Evolutionary conservation across 2,888 invertebrate genomes (phyloP), one percentile per base, ranked within the genome.

Genomic region (Ypsolopha scabrella): DNA sequence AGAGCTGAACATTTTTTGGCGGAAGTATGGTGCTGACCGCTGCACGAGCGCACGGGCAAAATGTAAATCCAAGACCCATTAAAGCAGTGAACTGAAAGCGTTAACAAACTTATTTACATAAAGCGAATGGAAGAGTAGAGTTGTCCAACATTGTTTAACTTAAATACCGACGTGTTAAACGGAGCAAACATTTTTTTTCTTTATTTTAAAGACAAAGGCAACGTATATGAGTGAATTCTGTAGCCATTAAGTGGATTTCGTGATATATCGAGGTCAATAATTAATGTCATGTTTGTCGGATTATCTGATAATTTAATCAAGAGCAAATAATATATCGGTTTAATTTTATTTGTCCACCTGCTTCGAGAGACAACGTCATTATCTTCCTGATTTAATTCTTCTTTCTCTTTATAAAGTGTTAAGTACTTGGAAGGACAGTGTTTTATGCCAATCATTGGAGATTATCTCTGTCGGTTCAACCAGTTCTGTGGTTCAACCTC

Each of bases 1-100:
- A 49, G 49, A 49, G 41, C 49, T 49, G 49, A 49, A 49, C 47
- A 9, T 38, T 47, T 37, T 13, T 47, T 24, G 24, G 47, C 49
- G 49, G 49, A 49, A 49, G 39, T 49, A 11, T 33, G 48, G 10
- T 33, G 41, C 24, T 24, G 2, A 3, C 24, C 24, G 24, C 24
- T 24, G n/a, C 37, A 36, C 47, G 36, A 36, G 6, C 43, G 43
- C 8, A 43, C 43, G 3, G 14, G 14, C 4, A 47, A 46, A 33
- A 47, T 47, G 47, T 47, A 14, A 33, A 49, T 41, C 33, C 49
- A n/a, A 24, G 49, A 39, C 34, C 49, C 34, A 49, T 49, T 41
- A 49, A 49, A 35, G 33, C 41, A 34, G 33, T 24, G 33, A 24
- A 24, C 33, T 39, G 49, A 49, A 49, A 39, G 41, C 11, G 41